Percentiles rank a stretch among this genome's conserved stretches.
Conservation (phyloP, 2,113 vertebrate species). For the Myocastor coypus region DNA sequence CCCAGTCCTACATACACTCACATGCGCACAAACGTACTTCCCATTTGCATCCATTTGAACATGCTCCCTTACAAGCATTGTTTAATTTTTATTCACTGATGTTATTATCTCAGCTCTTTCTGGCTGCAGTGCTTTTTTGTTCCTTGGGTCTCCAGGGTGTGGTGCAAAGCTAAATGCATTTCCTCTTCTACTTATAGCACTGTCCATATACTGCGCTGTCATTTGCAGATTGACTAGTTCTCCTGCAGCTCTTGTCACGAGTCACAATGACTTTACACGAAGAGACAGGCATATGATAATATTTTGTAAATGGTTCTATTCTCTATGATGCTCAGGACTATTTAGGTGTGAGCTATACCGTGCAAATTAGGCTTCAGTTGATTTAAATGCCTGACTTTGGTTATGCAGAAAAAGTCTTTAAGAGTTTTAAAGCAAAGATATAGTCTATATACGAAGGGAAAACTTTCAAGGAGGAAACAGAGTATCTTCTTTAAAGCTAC, state of each 20-base stretch:
- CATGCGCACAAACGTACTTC: neutral
- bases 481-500: constrained; percentile 7
- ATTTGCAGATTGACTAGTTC: constrained; percentile 55
- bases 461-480: constrained; percentile 6
- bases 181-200: neutral
- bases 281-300: constrained; percentile 46
- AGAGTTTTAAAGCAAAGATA: constrained; percentile 26
- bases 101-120: constrained; percentile 28
- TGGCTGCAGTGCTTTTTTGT: neutral
- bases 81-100: constrained; percentile 47
- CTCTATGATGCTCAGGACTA: neutral
- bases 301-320: neutral
- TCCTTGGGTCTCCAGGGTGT: constrained; percentile 14
- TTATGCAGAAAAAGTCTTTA: constrained; percentile 11
- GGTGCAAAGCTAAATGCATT: constrained; percentile 24
- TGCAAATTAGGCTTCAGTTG: neutral
- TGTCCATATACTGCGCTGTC: neutral
- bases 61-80: constrained; percentile 5
- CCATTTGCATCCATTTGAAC: neutral
- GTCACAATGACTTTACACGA: constrained; percentile 44
- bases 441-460: constrained; percentile 20
- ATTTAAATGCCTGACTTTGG: constrained; percentile 2
- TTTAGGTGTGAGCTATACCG: neutral
- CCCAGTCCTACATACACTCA: neutral
- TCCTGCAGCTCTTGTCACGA: constrained; percentile 40